Conservation (phyloP, 2,113 vertebrate species). For the Lophura nycthemera region DNA sequence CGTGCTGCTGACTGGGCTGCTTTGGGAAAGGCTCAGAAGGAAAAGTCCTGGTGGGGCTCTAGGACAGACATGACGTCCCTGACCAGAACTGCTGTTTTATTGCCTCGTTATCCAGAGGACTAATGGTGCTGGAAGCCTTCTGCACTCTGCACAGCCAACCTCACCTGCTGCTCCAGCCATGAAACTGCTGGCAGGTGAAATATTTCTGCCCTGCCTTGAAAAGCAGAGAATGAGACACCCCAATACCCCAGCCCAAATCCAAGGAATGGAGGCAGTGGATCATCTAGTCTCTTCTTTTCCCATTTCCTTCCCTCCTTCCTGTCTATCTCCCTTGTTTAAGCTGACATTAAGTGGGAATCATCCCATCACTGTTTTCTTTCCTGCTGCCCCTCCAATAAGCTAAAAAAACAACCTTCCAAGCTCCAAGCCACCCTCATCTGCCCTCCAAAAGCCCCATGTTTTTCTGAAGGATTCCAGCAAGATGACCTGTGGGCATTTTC, state of each 20-base stretch:
- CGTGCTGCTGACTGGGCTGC: neutral
- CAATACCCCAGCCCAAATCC: neutral
- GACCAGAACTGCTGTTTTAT: neutral
- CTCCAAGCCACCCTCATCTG: neutral
- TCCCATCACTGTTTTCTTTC: neutral
- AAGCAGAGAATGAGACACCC: neutral
- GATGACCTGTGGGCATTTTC: conserved; percentile 46
- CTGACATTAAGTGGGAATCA: neutral
- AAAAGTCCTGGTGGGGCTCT: neutral
- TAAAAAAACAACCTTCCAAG: neutral
- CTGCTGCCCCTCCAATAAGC: neutral
- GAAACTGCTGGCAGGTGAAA: neutral
- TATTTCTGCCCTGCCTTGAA: neutral
- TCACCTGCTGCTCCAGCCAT: neutral
- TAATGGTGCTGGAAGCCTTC: neutral
- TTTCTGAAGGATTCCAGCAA: conserved; percentile 37
- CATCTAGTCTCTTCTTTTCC: neutral
- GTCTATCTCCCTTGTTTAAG: neutral
- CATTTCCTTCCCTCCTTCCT: neutral
- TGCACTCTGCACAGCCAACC: neutral
- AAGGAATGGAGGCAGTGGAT: neutral
- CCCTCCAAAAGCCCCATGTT: neutral
- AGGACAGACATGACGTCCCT: accelerated
- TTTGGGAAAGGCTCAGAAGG: neutral
- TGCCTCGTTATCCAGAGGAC: neutral